Conservation (phyloP, 2,113 vertebrate species). For the Ictidomys tridecemlineatus region DNA sequence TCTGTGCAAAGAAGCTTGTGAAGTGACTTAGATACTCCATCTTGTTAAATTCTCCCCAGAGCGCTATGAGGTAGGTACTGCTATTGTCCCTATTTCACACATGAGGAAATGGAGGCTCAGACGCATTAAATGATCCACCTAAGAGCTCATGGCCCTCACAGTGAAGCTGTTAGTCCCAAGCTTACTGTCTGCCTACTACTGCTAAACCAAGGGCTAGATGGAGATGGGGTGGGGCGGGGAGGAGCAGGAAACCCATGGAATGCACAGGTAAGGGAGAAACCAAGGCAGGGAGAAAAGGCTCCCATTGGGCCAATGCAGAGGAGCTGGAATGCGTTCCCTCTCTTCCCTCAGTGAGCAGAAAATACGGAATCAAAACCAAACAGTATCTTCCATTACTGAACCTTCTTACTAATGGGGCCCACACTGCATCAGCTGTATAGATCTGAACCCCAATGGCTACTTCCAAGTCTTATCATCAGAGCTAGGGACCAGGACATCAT, state of each 20-base stretch:
- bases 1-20: background rate
- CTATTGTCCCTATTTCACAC: background rate
- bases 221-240: background rate
- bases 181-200: background rate
- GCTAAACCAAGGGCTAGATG: background rate
- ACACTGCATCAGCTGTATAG: background rate
- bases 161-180: background rate
- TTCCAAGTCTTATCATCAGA: background rate
- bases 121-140: background rate
- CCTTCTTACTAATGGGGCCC: background rate
- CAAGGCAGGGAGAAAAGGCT: background rate
- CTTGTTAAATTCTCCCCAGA: constrained; percentile 3
- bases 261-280: background rate
- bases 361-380: background rate
- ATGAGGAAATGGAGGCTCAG: background rate
- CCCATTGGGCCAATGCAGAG: background rate
- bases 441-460: background rate
- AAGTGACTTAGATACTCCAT: background rate
- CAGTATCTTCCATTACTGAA: background rate
- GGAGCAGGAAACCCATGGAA: background rate
- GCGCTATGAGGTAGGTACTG: constrained; percentile 39
- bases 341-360: background rate
- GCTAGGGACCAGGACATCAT: background rate
- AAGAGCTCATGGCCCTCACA: background rate
- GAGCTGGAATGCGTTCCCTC: background rate